Base-by-base conservation (phyloP, 2,797 vertebrate genomes). In the Sebastes hubbsi region DNA sequence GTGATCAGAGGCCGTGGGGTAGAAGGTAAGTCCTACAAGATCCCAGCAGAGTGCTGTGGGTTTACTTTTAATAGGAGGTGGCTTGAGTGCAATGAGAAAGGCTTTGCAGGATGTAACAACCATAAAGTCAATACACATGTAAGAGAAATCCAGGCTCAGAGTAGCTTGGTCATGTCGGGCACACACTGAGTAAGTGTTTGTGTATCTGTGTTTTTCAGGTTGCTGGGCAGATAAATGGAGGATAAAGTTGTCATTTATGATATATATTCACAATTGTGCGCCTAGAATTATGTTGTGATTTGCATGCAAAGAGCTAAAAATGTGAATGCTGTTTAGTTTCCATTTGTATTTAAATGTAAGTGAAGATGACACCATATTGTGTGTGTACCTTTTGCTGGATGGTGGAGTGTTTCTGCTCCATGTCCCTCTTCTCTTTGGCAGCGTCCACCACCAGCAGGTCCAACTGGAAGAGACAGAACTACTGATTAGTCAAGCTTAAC, bases 321-420 rank as follows among this genome's bases (percentile, higher is more conserved):
- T 11, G 13, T 72, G 16, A 67, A 70, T 20, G n/a, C 1, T 27
- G 25, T 64, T 83, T 24, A 0, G 2, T 79, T 58, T 73, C 29
- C 0, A 10, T 58, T 36, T 58, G 32, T 38, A 5, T 14, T 59
- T 38, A 27, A 61, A 81, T 49, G 12, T 1, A 13, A 74, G 34
- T 13, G 18, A 72, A 13, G 22, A 65, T 52, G 25, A 70, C 22
- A 20, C 0, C 36, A 32, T 54, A 73, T 5, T 69, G 32, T 46
- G 18, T 20, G 59, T 70, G 61, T 97, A 99, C 98, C 98, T 99
- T 99, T 94, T 99, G 98, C 66, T 99, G 98, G 91, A 99, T 99
- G 83, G 98, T 99, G 81, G 98, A 99, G 93, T 99, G 98, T 83
- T 99, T 99, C 85, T 96, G 97, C 84, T 99, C 98, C 98, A 99